These are phyloP conservation scores for Pterocles burchelli DNA, from an alignment of 2,113 vertebrate species.

Conservation along the genomic window DNA sequence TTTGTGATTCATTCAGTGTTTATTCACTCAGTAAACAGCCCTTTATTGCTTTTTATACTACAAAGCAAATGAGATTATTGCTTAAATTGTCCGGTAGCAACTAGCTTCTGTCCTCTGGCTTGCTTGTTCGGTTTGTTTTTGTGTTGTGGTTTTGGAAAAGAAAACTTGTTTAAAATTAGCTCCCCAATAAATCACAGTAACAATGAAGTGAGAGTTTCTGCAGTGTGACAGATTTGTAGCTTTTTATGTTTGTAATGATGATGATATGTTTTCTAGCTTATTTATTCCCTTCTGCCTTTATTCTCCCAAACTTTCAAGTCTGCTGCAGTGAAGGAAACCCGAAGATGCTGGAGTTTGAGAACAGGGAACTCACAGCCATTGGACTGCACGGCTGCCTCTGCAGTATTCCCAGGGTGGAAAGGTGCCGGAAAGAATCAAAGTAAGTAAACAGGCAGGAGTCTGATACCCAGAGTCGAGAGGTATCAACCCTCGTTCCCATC, in stretches of 20 bases:
- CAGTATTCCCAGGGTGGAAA: not conserved
- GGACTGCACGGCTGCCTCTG: not conserved
- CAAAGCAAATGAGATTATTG: conserved; percentile 79
- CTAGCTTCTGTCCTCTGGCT: conserved; percentile 70
- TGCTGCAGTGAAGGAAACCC: conserved; percentile 43
- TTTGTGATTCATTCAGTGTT: conserved; percentile 76
- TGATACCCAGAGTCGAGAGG: not conserved
- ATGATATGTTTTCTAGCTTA: conserved; percentile 72
- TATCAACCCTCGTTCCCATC: not conserved
- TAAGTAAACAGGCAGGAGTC: not conserved
- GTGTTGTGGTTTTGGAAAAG: conserved; percentile 69
- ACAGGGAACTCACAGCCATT: not conserved
- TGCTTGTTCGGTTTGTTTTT: conserved; percentile 71
- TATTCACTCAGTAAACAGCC: conserved; percentile 77
- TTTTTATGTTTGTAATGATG: conserved; percentile 81
- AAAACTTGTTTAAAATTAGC: conserved; percentile 79
- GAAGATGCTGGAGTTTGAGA: not conserved
- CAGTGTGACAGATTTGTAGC: conserved; percentile 78
- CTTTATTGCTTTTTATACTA: conserved; percentile 74
- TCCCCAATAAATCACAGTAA: conserved; percentile 79
- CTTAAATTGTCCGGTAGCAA: conserved; percentile 72
- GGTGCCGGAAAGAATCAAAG: not conserved
- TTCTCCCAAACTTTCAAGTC: conserved; percentile 40
- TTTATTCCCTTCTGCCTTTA: conserved; percentile 67
- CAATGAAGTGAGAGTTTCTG: conserved; percentile 77